These are phyloP conservation scores for Craseonycteris thonglongyai DNA, from an alignment of 2,113 vertebrate species.

Conservation along the genomic window DNA sequence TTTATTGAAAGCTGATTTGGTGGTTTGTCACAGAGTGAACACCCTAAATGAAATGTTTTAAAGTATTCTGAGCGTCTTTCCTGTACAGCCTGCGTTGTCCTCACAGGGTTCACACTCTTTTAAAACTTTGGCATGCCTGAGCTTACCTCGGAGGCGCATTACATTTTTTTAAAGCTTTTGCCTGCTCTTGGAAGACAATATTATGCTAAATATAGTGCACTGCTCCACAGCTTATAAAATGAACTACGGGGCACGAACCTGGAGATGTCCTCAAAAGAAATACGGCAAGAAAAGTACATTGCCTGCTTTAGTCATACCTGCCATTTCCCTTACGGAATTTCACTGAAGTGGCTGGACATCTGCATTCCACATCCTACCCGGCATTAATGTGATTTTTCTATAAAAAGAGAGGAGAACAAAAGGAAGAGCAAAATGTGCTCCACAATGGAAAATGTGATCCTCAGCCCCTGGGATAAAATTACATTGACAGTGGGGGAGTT, in stretches of 20 bases:
- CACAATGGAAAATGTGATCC: constrained; percentile 6
- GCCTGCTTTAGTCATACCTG: not conserved
- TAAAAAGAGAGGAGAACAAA: constrained; percentile 68
- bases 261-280: constrained; percentile 2
- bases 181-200: not conserved
- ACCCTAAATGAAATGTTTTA: not conserved
- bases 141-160: not conserved
- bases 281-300: not conserved
- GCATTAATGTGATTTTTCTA: constrained; percentile 70
- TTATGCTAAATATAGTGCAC: not conserved
- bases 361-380: not conserved
- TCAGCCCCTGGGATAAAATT: constrained; percentile 64
- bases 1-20: not conserved
- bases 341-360: not conserved
- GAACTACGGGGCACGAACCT: not conserved
- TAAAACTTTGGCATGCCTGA: not conserved
- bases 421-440: constrained; percentile 55
- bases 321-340: not conserved
- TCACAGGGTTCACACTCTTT: not conserved
- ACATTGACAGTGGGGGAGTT: constrained; percentile 54
- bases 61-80: not conserved
- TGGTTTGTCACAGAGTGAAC: not conserved
- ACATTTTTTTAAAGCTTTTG: not conserved
- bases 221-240: not conserved
- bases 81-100: not conserved